phyloP scores from a whole-genome alignment of 1,140 invertebrate genomes.

The Bombus confusus region DNA sequence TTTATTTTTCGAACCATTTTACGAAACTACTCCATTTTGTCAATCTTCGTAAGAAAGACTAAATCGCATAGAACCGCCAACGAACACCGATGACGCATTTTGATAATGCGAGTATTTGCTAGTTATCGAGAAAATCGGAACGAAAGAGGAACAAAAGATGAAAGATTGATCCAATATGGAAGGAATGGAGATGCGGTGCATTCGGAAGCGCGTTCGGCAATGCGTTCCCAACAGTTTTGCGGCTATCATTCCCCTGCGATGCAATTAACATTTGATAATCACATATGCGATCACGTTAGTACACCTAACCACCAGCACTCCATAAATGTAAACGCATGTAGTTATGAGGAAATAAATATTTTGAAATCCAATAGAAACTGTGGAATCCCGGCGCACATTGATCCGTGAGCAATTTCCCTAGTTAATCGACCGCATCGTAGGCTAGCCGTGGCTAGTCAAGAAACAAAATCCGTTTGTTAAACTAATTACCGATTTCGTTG shows the following conservation, averaged over 20 bases:
- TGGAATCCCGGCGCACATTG: not conserved
- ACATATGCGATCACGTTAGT: slow-evolving; percentile 41
- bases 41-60: not conserved
- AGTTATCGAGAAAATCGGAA: not conserved
- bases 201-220: not conserved
- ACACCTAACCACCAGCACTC: slow-evolving; percentile 39
- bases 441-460: too few species aligned
- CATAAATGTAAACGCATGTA: slow-evolving; percentile 54
- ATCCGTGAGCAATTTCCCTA: not conserved
- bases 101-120: not conserved
- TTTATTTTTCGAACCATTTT: too few species aligned
- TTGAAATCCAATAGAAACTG: slow-evolving; percentile 39
- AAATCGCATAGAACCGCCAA: not conserved
- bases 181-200: slow-evolving; percentile 16
- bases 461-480: not conserved
- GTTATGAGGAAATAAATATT: slow-evolving; percentile 65
- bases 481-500: slow-evolving; percentile 1
- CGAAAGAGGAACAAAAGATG: not conserved
- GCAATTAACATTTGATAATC: slow-evolving; percentile 60
- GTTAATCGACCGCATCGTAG: not conserved
- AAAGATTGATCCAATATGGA: not conserved
- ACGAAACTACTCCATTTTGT: not conserved
- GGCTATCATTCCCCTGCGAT: slow-evolving; percentile 49
- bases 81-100: too few species aligned
- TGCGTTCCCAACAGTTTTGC: slow-evolving; percentile 39